Evolutionary conservation across 2,113 vertebrate genomes (phyloP), one percentile per base, ranked within the genome.

Genomic region (Hippocampus abdominalis): DNA sequence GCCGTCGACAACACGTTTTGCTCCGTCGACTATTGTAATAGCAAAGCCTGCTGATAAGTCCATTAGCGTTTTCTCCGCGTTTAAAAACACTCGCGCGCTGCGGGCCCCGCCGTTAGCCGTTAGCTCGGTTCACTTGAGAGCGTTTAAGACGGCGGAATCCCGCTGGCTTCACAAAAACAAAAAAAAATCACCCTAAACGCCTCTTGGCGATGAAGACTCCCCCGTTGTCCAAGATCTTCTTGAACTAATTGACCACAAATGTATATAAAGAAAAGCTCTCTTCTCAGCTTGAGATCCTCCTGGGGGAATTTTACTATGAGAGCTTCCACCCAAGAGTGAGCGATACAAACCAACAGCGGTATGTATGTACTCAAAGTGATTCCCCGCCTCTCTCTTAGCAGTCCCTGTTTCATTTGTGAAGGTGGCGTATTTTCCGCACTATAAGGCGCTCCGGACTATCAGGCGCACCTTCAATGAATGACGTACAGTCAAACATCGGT

Each of bases 1-100:
- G 79, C 74, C 87, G 86, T 84, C 84, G 87, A 86, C 86, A 88
- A 80, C 89, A 89, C 74, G 89, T 82, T 84, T 84, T 89, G 84
- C 86, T 82, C 83, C 84, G 86, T 82, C 89, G 84, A 81, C 82
- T 44, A 77, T 80, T 81, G 87, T 86, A 87, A 87, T 85, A 78
- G 78, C 81, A 18, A 79, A 77, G 81, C 78, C 84, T 69, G 86
- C 74, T 80, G 79, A 88, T 82, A 39, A 25, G 72, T 67, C 72
- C 69, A 10, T 73, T 46, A 73, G 81, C 77, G 32, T 80, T 72
- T 36, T 85, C 81, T 54, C 73, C 74, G 72, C 71, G 71, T 82
- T 73, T 46, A 27, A 46, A 64, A 60, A 81, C 56, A 12, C 67
- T 65, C 54, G 72, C 78, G 54, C 77, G 65, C 71, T 75, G 42